These are phyloP conservation scores for Dolichopus griseipennis DNA, from an alignment of 2,888 invertebrate genomes.

Conservation along the genomic window DNA sequence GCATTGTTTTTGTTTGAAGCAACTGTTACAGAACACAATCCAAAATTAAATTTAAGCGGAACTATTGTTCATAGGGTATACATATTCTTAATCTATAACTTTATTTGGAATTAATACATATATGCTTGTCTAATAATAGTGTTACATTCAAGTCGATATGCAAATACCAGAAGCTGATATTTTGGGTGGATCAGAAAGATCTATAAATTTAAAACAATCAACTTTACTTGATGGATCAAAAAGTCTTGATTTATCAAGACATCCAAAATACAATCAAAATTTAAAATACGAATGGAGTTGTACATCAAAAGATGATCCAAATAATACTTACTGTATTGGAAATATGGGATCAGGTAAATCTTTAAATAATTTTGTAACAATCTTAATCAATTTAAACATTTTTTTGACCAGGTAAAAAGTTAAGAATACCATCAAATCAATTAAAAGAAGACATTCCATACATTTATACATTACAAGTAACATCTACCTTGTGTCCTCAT, in stretches of 20 bases:
- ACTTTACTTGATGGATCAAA: constrained; percentile 13
- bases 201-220: constrained; percentile 7
- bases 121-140: no score
- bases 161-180: constrained; percentile 14
- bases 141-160: constrained; percentile 15
- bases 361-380: not conserved
- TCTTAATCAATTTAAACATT: no score
- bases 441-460: constrained; percentile 4
- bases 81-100: no score
- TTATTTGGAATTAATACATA: no score
- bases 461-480: not conserved
- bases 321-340: constrained; percentile 13
- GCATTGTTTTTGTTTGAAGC: not conserved
- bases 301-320: not conserved
- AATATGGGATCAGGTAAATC: constrained; percentile 16
- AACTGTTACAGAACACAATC: not conserved
- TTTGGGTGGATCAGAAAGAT: constrained; percentile 14
- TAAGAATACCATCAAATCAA: constrained; percentile 12
- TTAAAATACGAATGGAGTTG: constrained; percentile 19
- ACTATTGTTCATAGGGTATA: not conserved
- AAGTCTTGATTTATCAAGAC: constrained; percentile 16
- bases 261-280: constrained; percentile 2
- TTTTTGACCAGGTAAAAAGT: constrained; percentile 9
- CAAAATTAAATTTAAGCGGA: not conserved
- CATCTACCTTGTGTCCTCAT: not conserved